A percentile compares a stretch with the other conserved stretches of the same genome.
Evolutionary conservation across 2,888 invertebrate species (phyloP).

Genomic region (Drosophila meridiana): DNA sequence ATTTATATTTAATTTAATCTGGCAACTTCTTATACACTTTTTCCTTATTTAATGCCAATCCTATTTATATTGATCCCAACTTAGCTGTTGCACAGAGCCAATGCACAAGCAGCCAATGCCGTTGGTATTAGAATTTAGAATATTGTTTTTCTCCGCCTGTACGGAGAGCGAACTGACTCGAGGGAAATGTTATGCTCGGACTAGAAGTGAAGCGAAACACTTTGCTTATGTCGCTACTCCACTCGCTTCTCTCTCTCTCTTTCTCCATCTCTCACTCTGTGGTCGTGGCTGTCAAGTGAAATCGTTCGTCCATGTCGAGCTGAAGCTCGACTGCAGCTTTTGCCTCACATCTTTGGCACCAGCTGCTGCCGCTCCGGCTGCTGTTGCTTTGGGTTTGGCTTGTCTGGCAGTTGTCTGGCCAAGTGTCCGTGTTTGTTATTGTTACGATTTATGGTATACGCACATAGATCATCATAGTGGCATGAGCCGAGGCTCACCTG

Average conservation of each 20-base stretch:
- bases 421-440: slow-evolving; percentile 70
- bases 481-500: slow-evolving; percentile 7
- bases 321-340: slow-evolving; percentile 6
- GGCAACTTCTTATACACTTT: neutral
- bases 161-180: slow-evolving; percentile 16
- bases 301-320: slow-evolving; percentile 61
- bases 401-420: slow-evolving; percentile 64
- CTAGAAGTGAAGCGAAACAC: slow-evolving; percentile 43
- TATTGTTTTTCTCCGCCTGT: slow-evolving; percentile 4
- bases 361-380: slow-evolving; percentile 21
- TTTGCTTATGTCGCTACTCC: slow-evolving; percentile 46
- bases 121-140: slow-evolving; percentile 2
- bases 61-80: slow-evolving; percentile 1
- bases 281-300: slow-evolving; percentile 66
- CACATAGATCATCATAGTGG: slow-evolving; percentile 64
- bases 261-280: slow-evolving; percentile 23
- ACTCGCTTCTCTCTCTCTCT: slow-evolving; percentile 20
- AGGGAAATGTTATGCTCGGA: slow-evolving; percentile 50
- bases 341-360: slow-evolving; percentile 24
- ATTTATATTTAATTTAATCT: neutral
- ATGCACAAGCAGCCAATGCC: neutral
- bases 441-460: slow-evolving; percentile 79
- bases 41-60: neutral
- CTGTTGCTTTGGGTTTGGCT: slow-evolving; percentile 23
- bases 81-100: neutral